A percentile compares a stretch with the other conserved stretches of the same genome.
phyloP scores from a whole-genome alignment of 2,797 vertebrate species.

The Spheniscus humboldti region DNA sequence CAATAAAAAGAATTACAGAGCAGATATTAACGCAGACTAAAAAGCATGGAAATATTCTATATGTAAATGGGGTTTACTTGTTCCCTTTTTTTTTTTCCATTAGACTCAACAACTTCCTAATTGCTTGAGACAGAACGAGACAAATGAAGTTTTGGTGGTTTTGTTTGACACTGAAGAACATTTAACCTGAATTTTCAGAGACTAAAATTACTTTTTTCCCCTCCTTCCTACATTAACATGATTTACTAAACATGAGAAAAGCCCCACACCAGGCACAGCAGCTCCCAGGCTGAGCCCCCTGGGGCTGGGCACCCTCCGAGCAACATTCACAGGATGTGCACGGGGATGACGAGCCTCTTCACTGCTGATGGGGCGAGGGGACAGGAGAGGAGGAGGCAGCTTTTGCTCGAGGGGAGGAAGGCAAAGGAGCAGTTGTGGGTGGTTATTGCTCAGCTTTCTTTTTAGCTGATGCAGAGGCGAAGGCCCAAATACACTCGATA shows the following conservation, averaged over 20 bases:
- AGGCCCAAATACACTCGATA: background rate
- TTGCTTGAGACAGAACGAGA: background rate
- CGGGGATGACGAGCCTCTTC: background rate
- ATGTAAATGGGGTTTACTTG: background rate
- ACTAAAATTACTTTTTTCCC: background rate
- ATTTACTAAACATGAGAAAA: background rate
- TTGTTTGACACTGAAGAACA: background rate
- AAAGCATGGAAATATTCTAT: rapidly evolving
- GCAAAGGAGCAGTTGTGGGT: background rate
- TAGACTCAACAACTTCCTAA: background rate
- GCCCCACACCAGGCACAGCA: background rate
- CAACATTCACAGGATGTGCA: background rate
- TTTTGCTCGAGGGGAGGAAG: rapidly evolving
- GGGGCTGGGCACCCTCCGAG: rapidly evolving
- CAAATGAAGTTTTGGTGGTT: background rate
- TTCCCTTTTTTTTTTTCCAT: background rate
- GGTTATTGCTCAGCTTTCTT: background rate
- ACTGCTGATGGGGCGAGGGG: rapidly evolving
- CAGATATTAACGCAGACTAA: background rate
- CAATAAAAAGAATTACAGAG: background rate
- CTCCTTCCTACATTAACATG: background rate
- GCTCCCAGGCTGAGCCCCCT: background rate
- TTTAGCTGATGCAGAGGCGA: background rate
- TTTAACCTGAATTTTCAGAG: background rate
- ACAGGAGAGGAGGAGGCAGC: background rate